Conservation (phyloP, 2,113 vertebrate species). For the Sturnus vulgaris region DNA sequence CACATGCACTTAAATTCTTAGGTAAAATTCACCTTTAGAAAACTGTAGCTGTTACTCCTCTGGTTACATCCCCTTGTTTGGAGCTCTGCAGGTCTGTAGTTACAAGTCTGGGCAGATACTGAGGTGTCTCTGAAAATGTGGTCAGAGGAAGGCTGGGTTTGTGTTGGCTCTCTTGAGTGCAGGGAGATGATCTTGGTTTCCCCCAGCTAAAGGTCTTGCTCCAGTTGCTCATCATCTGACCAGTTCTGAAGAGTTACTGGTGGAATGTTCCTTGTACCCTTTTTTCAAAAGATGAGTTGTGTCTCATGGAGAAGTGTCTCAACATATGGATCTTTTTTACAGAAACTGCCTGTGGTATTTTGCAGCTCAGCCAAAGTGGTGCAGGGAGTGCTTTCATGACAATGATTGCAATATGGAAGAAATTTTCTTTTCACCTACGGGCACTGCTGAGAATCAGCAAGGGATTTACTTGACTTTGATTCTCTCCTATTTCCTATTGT, state of each 20-base stretch:
- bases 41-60: not conserved
- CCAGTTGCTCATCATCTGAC: not conserved
- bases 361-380: not conserved
- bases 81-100: not conserved
- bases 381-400: conserved; percentile 2
- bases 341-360: conserved; percentile 14
- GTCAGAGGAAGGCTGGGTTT: not conserved
- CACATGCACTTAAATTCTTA: not conserved
- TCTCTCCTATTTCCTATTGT: conserved; percentile 21
- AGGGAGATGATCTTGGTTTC: not conserved
- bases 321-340: conserved; percentile 10
- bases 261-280: not conserved
- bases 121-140: not conserved
- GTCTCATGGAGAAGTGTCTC: not conserved
- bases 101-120: not conserved
- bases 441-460: conserved; percentile 16
- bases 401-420: conserved; percentile 42
- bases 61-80: not conserved
- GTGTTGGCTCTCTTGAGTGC: not conserved
- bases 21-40: not conserved
- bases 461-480: conserved; percentile 44
- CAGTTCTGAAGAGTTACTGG: not conserved
- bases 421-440: conserved; percentile 54
- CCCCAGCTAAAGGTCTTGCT: not conserved
- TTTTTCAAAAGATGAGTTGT: not conserved